Evolutionary conservation across 2,888 invertebrate genomes (phyloP).

Genomic region (Celastrina argiolus): DNA sequence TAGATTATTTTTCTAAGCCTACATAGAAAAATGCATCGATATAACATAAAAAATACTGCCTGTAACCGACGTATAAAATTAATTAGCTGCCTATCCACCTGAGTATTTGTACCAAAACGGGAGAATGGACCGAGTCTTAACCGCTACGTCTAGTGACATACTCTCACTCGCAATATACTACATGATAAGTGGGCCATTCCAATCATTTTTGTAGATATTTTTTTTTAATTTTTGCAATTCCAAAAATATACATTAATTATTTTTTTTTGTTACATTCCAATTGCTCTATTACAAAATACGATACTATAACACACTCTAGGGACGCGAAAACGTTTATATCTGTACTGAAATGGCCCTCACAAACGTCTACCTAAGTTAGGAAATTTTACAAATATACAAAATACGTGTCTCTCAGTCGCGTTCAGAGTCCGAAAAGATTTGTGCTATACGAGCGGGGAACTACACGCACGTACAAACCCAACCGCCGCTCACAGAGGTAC

Average conservation of each 20-base stretch:
- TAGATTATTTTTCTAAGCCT: neutral
- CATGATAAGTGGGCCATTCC: conserved; percentile 45
- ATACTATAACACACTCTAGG: neutral
- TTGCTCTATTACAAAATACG: neutral
- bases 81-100: conserved; percentile 52
- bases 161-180: conserved; percentile 63
- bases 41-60: conserved; percentile 14
- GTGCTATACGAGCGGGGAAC: conserved; percentile 29
- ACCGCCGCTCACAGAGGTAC: neutral
- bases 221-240: neutral
- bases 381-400: conserved; percentile 64
- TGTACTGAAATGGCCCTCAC: conserved; percentile 42
- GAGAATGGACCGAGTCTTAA: conserved; percentile 49
- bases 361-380: conserved; percentile 36
- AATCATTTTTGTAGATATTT: neutral
- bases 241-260: neutral
- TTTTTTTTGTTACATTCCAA: neutral
- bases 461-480: conserved; percentile 22
- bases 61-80: conserved; percentile 18
- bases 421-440: conserved; percentile 29
- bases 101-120: conserved; percentile 73
- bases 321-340: neutral
- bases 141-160: conserved; percentile 47
- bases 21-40: conserved; percentile 3
- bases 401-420: conserved; percentile 53